These are phyloP conservation scores for Contarinia nasturtii DNA, from an alignment of 1,140 invertebrate genomes.

Conservation along the genomic window DNA sequence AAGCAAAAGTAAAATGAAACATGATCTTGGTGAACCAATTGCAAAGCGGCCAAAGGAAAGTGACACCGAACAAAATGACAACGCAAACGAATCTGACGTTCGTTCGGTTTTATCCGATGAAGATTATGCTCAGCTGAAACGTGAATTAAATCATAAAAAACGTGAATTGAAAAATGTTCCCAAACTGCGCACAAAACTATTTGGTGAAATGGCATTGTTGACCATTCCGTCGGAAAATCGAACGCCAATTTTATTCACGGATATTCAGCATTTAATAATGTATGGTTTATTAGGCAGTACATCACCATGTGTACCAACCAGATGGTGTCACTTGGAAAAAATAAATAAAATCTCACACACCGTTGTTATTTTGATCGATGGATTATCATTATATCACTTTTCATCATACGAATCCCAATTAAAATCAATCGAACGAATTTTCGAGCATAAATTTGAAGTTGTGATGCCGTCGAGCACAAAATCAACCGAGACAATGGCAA, in stretches of 20 bases:
- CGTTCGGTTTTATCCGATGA: conserved; percentile 24
- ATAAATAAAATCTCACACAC: conserved; percentile 45
- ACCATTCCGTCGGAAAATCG: conserved; percentile 29
- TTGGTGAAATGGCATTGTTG: conserved; percentile 39
- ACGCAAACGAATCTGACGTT: conserved; percentile 5
- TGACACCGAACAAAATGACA: background rate
- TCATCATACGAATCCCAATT: conserved; percentile 41
- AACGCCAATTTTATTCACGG: conserved; percentile 58
- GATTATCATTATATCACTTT: conserved; percentile 53
- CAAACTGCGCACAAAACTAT: conserved; percentile 33
- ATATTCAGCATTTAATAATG: conserved; percentile 64
- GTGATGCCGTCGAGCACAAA: conserved; percentile 39
- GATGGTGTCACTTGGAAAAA: conserved; percentile 69
- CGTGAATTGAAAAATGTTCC: conserved; percentile 29
- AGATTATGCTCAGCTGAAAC: conserved; percentile 31
- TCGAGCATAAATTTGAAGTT: conserved; percentile 47
- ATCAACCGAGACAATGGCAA: conserved; percentile 48
- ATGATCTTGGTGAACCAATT: background rate
- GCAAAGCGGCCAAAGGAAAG: background rate
- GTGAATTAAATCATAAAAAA: conserved; percentile 32
- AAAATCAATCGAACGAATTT: conserved; percentile 32
- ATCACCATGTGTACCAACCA: conserved; percentile 40
- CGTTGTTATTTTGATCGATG: conserved; percentile 57
- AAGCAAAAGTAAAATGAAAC: conserved; percentile 8
- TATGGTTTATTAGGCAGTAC: conserved; percentile 51